A percentile compares a stretch with the other conserved stretches of the same genome.
phyloP scores from a whole-genome alignment of 2,888 invertebrate genomes.

The Panzeria rudis region DNA sequence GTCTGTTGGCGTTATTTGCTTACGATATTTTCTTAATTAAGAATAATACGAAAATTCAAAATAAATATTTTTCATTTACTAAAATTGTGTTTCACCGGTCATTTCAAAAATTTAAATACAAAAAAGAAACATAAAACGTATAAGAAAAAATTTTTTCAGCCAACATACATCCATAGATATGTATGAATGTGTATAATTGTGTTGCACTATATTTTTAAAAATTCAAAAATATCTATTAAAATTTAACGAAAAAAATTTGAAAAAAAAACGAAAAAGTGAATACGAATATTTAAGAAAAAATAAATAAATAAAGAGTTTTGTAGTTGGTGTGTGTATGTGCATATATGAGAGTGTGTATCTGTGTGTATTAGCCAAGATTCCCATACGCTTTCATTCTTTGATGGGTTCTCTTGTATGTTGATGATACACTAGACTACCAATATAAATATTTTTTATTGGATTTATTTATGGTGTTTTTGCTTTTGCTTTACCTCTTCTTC shows the following conservation, averaged over 20 bases:
- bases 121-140: constrained; percentile 10
- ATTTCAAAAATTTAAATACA: constrained; percentile 14
- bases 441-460: constrained; percentile 28
- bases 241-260: constrained; percentile 15
- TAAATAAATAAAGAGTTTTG: constrained; percentile 23
- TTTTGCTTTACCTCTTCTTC: constrained; percentile 13
- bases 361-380: constrained; percentile 50
- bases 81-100: constrained; percentile 25
- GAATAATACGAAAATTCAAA: constrained; percentile 28
- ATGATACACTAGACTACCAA: constrained; percentile 50
- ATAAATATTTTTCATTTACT: constrained; percentile 1
- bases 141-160: constrained; percentile 16
- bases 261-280: constrained; percentile 41
- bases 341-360: constrained; percentile 4
- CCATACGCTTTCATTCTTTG: constrained; percentile 48
- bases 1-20: constrained; percentile 54
- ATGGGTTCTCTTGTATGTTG: constrained; percentile 29
- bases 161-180: background rate
- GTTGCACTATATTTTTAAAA: constrained; percentile 49
- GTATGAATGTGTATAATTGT: constrained; percentile 20
- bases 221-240: constrained; percentile 41
- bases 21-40: constrained; percentile 24
- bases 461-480: constrained; percentile 13
- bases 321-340: constrained; percentile 14
- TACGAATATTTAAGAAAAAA: constrained; percentile 25